Evolutionary conservation across 2,888 invertebrate species (phyloP).

Genomic region (Philereme transversata): DNA sequence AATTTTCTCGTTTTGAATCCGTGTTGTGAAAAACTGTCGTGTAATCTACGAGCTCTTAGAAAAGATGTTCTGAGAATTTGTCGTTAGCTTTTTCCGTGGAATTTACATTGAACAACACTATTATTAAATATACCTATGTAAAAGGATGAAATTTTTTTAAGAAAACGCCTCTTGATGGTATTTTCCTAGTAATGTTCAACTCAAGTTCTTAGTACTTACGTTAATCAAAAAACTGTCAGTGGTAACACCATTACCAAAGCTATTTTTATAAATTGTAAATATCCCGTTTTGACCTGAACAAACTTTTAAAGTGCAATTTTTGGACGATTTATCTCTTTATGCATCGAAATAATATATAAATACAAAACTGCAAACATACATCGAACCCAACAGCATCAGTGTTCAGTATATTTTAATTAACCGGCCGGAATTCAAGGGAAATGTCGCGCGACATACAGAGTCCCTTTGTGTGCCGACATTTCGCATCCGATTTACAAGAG

Average conservation of each 20-base stretch:
- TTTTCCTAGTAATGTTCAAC: too few relatives aligned
- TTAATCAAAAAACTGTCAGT: too few relatives aligned
- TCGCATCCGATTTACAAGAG: not conserved
- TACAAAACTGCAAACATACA: too few relatives aligned
- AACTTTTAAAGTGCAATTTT: too few relatives aligned
- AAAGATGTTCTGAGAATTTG: constrained; percentile 22
- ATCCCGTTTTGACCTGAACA: too few relatives aligned
- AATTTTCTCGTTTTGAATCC: constrained; percentile 10
- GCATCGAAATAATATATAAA: too few relatives aligned
- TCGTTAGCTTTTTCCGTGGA: constrained; percentile 19
- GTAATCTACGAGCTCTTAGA: not conserved
- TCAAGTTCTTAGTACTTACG: too few relatives aligned
- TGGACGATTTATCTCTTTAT: too few relatives aligned
- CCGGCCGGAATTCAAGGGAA: constrained; percentile 3
- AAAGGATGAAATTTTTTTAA: not conserved
- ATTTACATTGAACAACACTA: not conserved
- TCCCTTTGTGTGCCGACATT: constrained; percentile 7
- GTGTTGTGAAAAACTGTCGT: constrained; percentile 28
- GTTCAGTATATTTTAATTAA: constrained; percentile 14
- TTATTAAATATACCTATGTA: too few relatives aligned
- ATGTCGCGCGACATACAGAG: constrained; percentile 2
- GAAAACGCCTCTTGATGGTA: too few relatives aligned
- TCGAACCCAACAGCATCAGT: not conserved
- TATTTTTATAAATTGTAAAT: too few relatives aligned
- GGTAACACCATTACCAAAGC: too few relatives aligned